These are phyloP conservation scores for Falcaria lacertinaria DNA, from an alignment of 2,888 invertebrate genomes.

Conservation along the genomic window DNA sequence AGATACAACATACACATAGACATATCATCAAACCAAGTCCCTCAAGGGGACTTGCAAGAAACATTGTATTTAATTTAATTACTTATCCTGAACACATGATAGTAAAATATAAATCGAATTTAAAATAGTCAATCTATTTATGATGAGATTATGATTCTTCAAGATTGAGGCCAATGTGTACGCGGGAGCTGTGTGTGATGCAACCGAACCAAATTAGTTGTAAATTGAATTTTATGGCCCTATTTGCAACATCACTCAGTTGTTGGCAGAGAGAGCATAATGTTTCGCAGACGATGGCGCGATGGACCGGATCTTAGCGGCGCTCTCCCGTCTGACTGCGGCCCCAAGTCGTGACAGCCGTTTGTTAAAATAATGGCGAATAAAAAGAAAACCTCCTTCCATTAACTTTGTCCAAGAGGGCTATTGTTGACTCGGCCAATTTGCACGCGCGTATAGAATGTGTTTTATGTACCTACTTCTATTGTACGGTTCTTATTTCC, in stretches of 20 bases:
- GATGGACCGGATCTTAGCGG: too few relatives aligned
- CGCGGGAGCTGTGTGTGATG: not conserved
- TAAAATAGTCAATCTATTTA: constrained; percentile 1
- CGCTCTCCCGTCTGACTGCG: constrained; percentile 8
- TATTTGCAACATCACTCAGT: too few relatives aligned
- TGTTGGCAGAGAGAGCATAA: too few relatives aligned
- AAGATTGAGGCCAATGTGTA: constrained; percentile 1
- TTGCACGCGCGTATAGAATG: constrained; percentile 63
- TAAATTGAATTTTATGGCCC: not conserved
- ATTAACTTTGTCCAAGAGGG: constrained; percentile 52
- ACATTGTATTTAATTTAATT: too few relatives aligned
- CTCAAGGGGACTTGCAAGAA: too few relatives aligned
- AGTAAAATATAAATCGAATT: too few relatives aligned
- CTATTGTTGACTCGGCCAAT: constrained; percentile 59
- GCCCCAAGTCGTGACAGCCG: constrained; percentile 68
- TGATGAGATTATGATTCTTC: not conserved
- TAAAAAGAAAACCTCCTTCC: constrained; percentile 63
- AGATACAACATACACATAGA: too few relatives aligned
- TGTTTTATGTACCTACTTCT: constrained; percentile 43
- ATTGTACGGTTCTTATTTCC: constrained; percentile 58
- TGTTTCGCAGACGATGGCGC: too few relatives aligned
- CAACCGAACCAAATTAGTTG: not conserved
- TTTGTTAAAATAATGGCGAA: constrained; percentile 68
- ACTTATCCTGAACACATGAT: too few relatives aligned
- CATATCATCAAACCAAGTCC: too few relatives aligned